Evolutionary conservation across 2,888 invertebrate species (phyloP), one percentile per base, ranked within the genome.

Genomic region (Euzetes globulus): DNA sequence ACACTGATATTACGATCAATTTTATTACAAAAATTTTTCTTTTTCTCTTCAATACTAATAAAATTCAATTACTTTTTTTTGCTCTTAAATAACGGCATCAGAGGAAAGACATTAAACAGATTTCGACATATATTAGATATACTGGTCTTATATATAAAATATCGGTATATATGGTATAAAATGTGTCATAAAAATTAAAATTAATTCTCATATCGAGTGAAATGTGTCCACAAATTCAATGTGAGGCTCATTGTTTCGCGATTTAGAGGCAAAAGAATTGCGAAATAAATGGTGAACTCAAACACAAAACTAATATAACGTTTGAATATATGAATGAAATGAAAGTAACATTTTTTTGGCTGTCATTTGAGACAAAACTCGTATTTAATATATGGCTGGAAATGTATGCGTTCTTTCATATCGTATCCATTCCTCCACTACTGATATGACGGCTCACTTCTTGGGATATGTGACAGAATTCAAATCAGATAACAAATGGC

Each of bases 371-470:
- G 19, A 15, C 7, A 17, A 9, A 11, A 15, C 17, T 60, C 27
- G 29, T 60, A 60, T 60, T 60, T 25, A 27, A 60, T 29, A 50
- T n/a, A 60, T 29, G 4, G 19, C 17, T 13, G 3, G 29, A 7
- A 29, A 25, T 60, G 58, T 60, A 29, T 60, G 58, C 29, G n/a
- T 17, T 13, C 17, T 60, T 60, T 27, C 27, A 17, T 60, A 60
- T 60, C 58, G 15, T 60, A 60, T 60, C 58, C 9, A 29, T 27
- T n/a, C n/a, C n/a, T n/a, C n/a, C n/a, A 7, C 58, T 11, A 50
- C 58, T 60, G 58, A 60, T 60, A 60, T 60, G 37, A 65, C 65
- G 65, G 65, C 37, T 65, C 65, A 65, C 65, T 65, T 65, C 37
- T 65, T 25, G n/a, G 27, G 15, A 60, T 60, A 17, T 65, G 41